A percentile compares a stretch with the other conserved stretches of the same genome.
phyloP scores from a whole-genome alignment of 2,888 invertebrate genomes.

The Hemithea aestivaria region DNA sequence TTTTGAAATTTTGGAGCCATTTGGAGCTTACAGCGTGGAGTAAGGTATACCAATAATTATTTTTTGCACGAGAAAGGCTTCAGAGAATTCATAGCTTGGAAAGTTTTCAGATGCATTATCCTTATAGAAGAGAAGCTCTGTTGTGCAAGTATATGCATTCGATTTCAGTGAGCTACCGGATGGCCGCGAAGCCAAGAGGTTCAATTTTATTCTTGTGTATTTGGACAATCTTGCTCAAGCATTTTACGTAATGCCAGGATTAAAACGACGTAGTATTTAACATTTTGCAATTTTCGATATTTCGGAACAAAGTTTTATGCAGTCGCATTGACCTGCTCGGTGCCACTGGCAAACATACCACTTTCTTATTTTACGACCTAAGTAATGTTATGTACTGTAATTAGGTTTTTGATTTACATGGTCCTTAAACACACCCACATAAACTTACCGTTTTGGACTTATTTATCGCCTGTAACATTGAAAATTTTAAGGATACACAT shows the following conservation, averaged over 20 bases:
- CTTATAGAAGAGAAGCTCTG: slow-evolving; percentile 43
- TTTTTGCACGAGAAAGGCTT: no score
- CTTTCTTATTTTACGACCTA: slow-evolving; percentile 50
- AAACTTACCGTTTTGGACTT: slow-evolving; percentile 28
- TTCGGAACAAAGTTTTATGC: slow-evolving; percentile 55
- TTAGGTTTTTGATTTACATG: slow-evolving; percentile 37
- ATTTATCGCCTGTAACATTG: slow-evolving; percentile 24
- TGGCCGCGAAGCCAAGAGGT: slow-evolving; percentile 35
- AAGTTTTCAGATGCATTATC: slow-evolving; percentile 24
- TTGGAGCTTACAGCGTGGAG: no score
- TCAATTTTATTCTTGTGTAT: slow-evolving; percentile 57
- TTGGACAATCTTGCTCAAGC: slow-evolving; percentile 64
- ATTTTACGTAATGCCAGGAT: slow-evolving; percentile 68
- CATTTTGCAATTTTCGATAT: slow-evolving; percentile 67
- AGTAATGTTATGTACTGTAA: slow-evolving; percentile 36
- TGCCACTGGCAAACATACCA: slow-evolving; percentile 35
- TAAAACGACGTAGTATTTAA: slow-evolving; percentile 53
- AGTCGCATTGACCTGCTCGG: slow-evolving; percentile 44
- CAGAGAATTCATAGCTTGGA: no score
- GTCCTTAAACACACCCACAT: slow-evolving; percentile 24
- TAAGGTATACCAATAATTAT: no score
- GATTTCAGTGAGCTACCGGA: slow-evolving; percentile 52
- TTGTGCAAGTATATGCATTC: slow-evolving; percentile 49
- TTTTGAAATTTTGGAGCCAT: no score
- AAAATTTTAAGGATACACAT: slow-evolving; percentile 22